Evolutionary conservation across 2,113 vertebrate species (phyloP), one percentile per base, ranked within the genome.

Genomic region (Thamnaconus septentrionalis): DNA sequence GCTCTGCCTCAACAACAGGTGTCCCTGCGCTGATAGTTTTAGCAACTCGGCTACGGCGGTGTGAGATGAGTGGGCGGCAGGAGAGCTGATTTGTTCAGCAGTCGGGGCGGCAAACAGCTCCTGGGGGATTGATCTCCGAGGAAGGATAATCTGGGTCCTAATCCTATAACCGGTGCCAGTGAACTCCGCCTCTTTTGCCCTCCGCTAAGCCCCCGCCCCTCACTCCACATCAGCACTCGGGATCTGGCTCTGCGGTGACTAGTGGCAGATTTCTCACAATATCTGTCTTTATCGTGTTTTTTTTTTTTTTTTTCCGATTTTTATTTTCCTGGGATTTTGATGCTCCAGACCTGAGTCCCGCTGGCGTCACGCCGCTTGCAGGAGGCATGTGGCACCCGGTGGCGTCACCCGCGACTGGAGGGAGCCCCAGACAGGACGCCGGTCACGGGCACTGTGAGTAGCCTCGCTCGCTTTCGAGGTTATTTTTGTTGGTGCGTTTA

Each of bases 131-230:
- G 86, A 89, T 84, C 81, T 81, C 75, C 45, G 67, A 49, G 70
- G 68, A 82, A 73, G 78, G 90, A 91, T 92, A 92, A 92, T 91
- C 87, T 88, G 77, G 66, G 87, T 31, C 18, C 18, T 91, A 91
- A 92, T 92, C 90, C 87, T 81, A 81, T 90, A 91, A 91, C 78
- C 47, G 66, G 69, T 41, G 18, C 75, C 45, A 67, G 56, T 71
- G 69, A 80, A 80, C 84, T 89, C 86, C 84, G 56, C 87, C 85
- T 82, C 75, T 77, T 82, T 73, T 71, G 49, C 67, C 59, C 73
- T 73, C 54, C 61, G 31, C 43, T 31, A 53, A 64, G 39, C 7
- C 64, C 39, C 63, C 42, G 40, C 41, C 58, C 41, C 52, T 49
- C 51, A 71, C 61, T 75, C 45, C 47, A 66, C 10, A 31, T 39